Percentiles rank a stretch among this genome's conserved stretches.
phyloP scores from a whole-genome alignment of 2,113 vertebrate species.

The Centropristis striata region DNA sequence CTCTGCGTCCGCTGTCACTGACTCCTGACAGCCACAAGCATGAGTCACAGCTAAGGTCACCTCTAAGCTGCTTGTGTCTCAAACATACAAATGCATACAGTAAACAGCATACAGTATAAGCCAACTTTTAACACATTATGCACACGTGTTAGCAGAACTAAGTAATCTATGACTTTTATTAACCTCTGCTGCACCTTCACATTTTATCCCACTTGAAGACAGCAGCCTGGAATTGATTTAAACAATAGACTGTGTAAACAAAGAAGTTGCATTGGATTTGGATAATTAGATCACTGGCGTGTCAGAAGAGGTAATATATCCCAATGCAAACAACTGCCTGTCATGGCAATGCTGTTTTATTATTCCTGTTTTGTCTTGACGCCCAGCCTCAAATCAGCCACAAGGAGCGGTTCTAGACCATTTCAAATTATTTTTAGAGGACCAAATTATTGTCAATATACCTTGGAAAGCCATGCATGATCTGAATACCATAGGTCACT shows the following conservation, averaged over 20 bases:
- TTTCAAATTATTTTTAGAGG: no score
- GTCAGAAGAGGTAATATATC: neutral
- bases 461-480: no score
- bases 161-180: neutral
- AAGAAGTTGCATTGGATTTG: neutral
- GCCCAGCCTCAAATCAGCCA: neutral
- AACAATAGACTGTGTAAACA: no score
- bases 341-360: neutral
- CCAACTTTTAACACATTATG: neutral
- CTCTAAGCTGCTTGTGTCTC: neutral
- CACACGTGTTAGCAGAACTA: neutral
- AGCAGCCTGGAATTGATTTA: neutral
- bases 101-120: neutral
- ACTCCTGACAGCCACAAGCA: conserved; percentile 13
- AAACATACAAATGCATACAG: neutral
- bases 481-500: no score
- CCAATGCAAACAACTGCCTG: neutral
- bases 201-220: neutral
- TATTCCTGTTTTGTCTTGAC: neutral
- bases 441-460: no score
- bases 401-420: no score
- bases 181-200: neutral
- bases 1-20: neutral
- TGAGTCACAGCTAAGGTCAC: conserved; percentile 21
- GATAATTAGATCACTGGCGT: neutral